phyloP scores from a whole-genome alignment of 2,888 invertebrate species.

The Mesorhabditis belari region DNA sequence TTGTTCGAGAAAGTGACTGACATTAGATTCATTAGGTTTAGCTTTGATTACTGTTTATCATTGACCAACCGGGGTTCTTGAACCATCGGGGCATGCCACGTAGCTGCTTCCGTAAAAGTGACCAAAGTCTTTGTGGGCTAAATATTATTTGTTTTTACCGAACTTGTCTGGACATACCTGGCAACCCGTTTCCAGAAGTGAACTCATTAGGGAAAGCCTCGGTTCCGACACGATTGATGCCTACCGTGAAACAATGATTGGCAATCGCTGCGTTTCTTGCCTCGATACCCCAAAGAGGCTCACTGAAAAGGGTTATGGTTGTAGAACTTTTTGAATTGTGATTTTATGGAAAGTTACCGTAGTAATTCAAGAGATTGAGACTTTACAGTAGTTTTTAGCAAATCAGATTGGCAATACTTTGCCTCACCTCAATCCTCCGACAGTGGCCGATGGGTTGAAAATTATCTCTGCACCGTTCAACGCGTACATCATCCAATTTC shows the following conservation, averaged over 20 bases:
- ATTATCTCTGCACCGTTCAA: conserved; percentile 95
- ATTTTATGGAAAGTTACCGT: too few relatives aligned
- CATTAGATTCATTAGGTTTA: conserved; percentile 1
- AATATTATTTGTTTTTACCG: conserved; percentile 12
- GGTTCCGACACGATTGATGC: conserved; percentile 85
- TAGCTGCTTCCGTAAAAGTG: conserved; percentile 91
- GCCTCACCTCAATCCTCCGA: conserved; percentile 62
- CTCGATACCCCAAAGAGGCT: conserved; percentile 90
- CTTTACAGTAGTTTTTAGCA: too few relatives aligned
- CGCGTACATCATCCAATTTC: conserved; percentile 95
- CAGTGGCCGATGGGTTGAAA: conserved; percentile 93
- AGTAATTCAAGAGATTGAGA: too few relatives aligned
- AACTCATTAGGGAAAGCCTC: conserved; percentile 71
- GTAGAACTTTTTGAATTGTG: neutral
- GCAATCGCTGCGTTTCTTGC: conserved; percentile 91
- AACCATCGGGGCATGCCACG: conserved; percentile 84
- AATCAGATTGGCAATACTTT: neutral
- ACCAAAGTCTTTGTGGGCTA: conserved; percentile 71
- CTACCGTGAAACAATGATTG: conserved; percentile 86
- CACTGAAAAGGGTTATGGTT: conserved; percentile 68
- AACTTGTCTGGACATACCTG: conserved; percentile 55
- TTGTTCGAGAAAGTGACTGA: conserved; percentile 67
- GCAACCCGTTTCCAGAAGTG: conserved; percentile 74
- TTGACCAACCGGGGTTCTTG: conserved; percentile 72
- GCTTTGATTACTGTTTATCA: conserved; percentile 1